These are phyloP conservation scores for Zaprionus taronus DNA, from an alignment of 1,140 invertebrate genomes.

Conservation along the genomic window DNA sequence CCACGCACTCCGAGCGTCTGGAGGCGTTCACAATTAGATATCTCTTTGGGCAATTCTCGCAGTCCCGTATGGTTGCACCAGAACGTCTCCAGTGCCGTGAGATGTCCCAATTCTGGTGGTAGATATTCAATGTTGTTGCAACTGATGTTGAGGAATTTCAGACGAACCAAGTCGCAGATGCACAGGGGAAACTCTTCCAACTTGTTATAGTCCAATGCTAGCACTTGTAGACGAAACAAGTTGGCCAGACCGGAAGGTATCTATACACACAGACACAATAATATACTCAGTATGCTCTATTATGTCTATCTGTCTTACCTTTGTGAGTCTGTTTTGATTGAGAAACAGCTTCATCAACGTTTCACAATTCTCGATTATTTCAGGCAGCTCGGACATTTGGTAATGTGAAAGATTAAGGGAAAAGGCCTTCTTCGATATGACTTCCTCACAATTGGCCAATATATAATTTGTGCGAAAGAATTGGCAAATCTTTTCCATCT, in stretches of 20 bases:
- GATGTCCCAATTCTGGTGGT: slow-evolving; percentile 88
- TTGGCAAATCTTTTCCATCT: slow-evolving; percentile 85
- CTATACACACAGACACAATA: slow-evolving; percentile 34
- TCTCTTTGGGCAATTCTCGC: slow-evolving; percentile 87
- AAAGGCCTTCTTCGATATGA: slow-evolving; percentile 86
- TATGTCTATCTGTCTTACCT: slow-evolving; percentile 61
- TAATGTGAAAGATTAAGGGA: slow-evolving; percentile 86
- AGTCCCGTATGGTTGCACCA: slow-evolving; percentile 88
- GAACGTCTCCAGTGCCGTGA: slow-evolving; percentile 91
- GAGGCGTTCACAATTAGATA: slow-evolving; percentile 89
- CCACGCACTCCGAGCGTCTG: slow-evolving; percentile 88
- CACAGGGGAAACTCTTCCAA: slow-evolving; percentile 88
- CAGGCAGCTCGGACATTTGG: slow-evolving; percentile 86
- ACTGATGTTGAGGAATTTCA: slow-evolving; percentile 92
- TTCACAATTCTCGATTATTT: slow-evolving; percentile 85
- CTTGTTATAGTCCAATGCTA: slow-evolving; percentile 88
- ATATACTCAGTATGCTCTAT: neutral
- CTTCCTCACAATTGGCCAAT: slow-evolving; percentile 87
- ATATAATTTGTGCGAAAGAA: slow-evolving; percentile 88
- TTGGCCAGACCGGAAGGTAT: slow-evolving; percentile 71
- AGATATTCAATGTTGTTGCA: slow-evolving; percentile 90
- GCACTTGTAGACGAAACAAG: slow-evolving; percentile 83
- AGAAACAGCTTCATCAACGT: slow-evolving; percentile 86
- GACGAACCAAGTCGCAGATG: slow-evolving; percentile 87
- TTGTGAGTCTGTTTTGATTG: slow-evolving; percentile 86